These are phyloP conservation scores for Cryptoprocta ferox DNA, from an alignment of 2,797 vertebrate genomes.

Conservation along the genomic window DNA sequence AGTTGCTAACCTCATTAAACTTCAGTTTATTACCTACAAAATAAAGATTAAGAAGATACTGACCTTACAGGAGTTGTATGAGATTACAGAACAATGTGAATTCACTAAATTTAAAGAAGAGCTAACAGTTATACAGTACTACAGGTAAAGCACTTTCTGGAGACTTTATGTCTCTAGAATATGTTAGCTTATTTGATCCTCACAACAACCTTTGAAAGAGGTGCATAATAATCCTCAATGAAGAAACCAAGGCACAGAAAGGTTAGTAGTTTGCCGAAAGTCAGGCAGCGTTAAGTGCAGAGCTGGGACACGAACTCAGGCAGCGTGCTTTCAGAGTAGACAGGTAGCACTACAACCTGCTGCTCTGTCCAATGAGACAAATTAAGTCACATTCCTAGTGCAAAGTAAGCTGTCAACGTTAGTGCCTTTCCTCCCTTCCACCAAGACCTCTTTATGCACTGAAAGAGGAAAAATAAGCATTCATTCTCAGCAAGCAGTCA, in stretches of 20 bases:
- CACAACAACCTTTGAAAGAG: neutral
- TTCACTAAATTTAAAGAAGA: slow-evolving; percentile 44
- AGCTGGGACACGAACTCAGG: neutral
- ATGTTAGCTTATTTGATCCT: neutral
- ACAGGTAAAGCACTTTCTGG: neutral
- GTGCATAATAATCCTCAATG: neutral
- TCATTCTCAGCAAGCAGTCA: slow-evolving; percentile 35
- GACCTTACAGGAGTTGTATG: neutral
- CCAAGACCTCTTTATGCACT: neutral
- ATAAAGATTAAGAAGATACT: slow-evolving; percentile 43
- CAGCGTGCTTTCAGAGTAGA: neutral
- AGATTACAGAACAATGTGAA: neutral
- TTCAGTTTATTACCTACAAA: slow-evolving; percentile 46
- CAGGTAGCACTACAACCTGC: neutral
- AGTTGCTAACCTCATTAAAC: neutral
- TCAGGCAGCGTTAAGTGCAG: neutral
- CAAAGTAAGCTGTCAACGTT: neutral
- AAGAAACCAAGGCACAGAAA: slow-evolving; percentile 8
- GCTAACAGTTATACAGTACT: neutral
- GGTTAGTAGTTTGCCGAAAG: neutral
- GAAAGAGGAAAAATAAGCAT: slow-evolving; percentile 25
- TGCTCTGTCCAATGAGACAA: neutral
- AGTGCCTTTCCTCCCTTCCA: neutral
- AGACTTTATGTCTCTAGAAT: neutral
- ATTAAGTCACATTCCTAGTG: slow-evolving; percentile 15